Conservation (phyloP, 2,888 invertebrate genomes). For the Ptycholaimellus sp. region DNA sequence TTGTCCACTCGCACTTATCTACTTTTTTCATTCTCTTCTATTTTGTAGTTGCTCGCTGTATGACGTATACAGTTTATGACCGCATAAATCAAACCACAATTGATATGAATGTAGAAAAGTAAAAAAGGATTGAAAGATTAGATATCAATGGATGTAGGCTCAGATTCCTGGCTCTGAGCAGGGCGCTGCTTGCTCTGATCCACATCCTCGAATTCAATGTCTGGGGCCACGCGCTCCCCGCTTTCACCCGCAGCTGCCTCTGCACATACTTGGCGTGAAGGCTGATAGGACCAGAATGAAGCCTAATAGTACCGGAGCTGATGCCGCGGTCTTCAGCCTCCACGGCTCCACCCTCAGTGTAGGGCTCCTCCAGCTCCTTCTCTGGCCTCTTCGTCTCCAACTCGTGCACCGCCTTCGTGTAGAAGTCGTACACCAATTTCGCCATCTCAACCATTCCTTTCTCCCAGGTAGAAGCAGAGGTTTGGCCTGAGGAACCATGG, state of each 20-base stretch:
- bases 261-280: background rate
- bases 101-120: no score
- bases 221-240: background rate
- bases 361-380: conserved; percentile 7
- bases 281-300: background rate
- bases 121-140: no score
- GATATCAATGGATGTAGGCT: background rate
- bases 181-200: background rate
- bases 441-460: no score
- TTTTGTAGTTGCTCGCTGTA: no score
- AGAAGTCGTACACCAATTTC: conserved; percentile 73
- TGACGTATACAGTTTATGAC: no score
- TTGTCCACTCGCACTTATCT: no score
- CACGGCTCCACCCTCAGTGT: conserved; percentile 1
- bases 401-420: conserved; percentile 33
- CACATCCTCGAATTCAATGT: conserved; percentile 5
- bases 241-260: background rate
- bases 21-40: no score
- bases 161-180: background rate
- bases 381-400: conserved; percentile 6
- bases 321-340: conserved; percentile 9
- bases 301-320: no score
- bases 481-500: no score
- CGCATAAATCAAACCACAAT: no score
- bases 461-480: no score